Evolutionary conservation across 2,113 vertebrate genomes (phyloP).

Genomic region (Myotis yumanensis): DNA sequence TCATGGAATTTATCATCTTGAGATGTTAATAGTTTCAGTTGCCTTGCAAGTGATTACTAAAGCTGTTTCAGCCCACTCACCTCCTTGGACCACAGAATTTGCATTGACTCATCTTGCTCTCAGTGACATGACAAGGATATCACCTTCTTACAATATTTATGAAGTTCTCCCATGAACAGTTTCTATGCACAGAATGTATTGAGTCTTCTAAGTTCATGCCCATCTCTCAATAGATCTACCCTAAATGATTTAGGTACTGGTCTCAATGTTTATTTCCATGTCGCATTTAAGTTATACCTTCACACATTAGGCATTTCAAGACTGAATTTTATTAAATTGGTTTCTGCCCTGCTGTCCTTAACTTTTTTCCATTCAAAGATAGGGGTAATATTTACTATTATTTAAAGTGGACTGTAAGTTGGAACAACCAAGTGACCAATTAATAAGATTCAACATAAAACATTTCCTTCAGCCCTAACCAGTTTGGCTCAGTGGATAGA

Average conservation of each 20-base stretch:
- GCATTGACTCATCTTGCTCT: neutral
- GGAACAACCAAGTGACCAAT: neutral
- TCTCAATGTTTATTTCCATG: neutral
- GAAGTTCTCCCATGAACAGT: neutral
- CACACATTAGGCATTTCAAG: neutral
- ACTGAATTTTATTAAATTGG: neutral
- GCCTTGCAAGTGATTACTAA: neutral
- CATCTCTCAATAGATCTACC: neutral
- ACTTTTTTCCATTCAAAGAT: neutral
- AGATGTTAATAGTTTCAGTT: neutral
- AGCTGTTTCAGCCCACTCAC: neutral
- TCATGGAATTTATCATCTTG: neutral
- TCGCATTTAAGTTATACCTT: neutral
- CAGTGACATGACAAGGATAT: neutral
- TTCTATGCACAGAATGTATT: neutral
- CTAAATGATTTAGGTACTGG: neutral
- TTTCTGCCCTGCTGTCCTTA: neutral
- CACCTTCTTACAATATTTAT: neutral
- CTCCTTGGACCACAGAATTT: neutral
- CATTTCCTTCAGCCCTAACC: neutral
- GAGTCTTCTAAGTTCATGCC: neutral
- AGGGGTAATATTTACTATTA: constrained; percentile 5
- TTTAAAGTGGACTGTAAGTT: neutral
- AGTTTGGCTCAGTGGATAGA: too few species aligned
- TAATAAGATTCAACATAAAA: constrained; percentile 10